These are phyloP conservation scores for Hippocampus guttulatus DNA, from an alignment of 2,113 vertebrate species.

Conservation along the genomic window DNA sequence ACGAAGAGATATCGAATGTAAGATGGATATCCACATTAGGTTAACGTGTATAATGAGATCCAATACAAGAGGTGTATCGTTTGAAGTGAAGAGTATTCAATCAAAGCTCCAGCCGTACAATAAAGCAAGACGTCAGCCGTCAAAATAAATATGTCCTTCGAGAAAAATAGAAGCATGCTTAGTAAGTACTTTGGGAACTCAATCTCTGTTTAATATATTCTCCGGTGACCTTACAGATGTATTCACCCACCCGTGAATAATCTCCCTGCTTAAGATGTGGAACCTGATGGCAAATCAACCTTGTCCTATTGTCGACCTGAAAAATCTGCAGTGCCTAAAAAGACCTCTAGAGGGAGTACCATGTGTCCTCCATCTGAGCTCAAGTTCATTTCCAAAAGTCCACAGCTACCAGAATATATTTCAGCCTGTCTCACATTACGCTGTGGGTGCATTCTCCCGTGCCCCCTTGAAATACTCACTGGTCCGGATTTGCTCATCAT, in stretches of 20 bases:
- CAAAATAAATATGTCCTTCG: not conserved
- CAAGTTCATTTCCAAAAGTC: slow-evolving; percentile 32
- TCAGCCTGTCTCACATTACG: slow-evolving; percentile 52
- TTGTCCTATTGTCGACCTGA: slow-evolving; percentile 32
- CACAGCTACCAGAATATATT: slow-evolving; percentile 49
- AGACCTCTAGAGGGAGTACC: slow-evolving; percentile 44
- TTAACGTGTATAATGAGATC: not conserved
- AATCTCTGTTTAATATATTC: not conserved
- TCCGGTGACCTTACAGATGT: not conserved
- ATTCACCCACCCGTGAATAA: not conserved
- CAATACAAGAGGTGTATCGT: no score
- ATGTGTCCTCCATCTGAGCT: slow-evolving; percentile 8
- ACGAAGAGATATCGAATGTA: not conserved
- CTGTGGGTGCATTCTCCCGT: slow-evolving; percentile 22
- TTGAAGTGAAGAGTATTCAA: not conserved
- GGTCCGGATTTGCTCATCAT: slow-evolving; percentile 2
- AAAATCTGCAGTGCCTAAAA: slow-evolving; percentile 8
- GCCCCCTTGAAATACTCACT: slow-evolving; percentile 57
- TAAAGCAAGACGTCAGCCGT: no score
- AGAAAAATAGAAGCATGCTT: not conserved
- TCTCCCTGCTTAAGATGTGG: not conserved
- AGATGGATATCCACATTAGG: not conserved
- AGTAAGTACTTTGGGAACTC: not conserved
- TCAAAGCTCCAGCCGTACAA: not conserved
- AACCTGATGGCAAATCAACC: slow-evolving; percentile 16